Evolutionary conservation across 1,140 invertebrate species (phyloP), one percentile per base, ranked within the genome.

Genomic region (Tetranychus urticae): DNA sequence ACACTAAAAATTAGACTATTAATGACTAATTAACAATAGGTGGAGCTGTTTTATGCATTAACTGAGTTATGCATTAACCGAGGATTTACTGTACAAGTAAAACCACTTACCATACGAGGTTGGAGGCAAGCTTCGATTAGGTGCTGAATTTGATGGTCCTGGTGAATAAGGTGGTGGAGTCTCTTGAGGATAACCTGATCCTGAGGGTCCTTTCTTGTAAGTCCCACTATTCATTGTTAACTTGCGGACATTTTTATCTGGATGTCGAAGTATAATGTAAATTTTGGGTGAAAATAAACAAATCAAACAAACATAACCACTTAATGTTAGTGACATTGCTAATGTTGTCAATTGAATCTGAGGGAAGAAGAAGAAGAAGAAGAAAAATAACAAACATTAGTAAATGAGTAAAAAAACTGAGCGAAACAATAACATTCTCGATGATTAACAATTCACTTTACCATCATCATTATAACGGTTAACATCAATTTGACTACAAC

Each of bases 221-320:
- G 70, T 72, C 45, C 70, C 71, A 57, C 65, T 69, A 63, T 73
- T 73, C 86, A 91, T 90, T 78, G 92, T 88, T 68, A 83, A 84
- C 71, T 88, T 86, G 0, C 90, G 78, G 2, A 94, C 82, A 71
- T 96, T 96, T 46, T 86, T 78, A 72, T 94, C 90, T 2, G 90
- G 89, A 59, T 86, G 80, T 39, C 92, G 80, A 47, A 96, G 73
- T 65, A 96, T 93, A 67, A 96, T 93, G 73, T 93, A 93, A 12
- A 93, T 71, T 79, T 92, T 92, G 33, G 88, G 88, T 13, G 82
- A 80, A 71, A 92, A 93, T 50, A 93, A 79, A 71, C 88, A 93
- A 45, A 81, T 82, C 54, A 92, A 78, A 2, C 87, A 85, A 63
- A 93, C 88, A 61, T 84, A 88, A 61, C 88, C 88, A 67, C 85